A percentile compares a stretch with the other conserved stretches of the same genome.
Evolutionary conservation across 2,888 invertebrate species (phyloP).

Genomic region (Tethea ocularis): DNA sequence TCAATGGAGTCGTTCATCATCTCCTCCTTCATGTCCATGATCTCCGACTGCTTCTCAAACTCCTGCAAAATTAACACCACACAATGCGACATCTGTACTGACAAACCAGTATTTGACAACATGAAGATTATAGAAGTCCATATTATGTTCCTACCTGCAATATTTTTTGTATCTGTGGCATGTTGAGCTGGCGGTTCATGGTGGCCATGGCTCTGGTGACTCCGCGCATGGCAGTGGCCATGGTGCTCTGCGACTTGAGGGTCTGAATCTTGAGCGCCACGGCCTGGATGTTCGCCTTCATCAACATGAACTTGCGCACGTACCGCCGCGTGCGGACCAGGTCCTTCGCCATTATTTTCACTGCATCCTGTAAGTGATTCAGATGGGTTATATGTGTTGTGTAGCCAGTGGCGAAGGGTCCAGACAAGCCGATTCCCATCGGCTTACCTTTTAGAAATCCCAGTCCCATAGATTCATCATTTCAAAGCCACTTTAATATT

Average conservation of each 20-base stretch:
- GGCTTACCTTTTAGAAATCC: too few relatives aligned
- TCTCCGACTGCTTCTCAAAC: slow-evolving; percentile 99
- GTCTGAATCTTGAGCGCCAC: slow-evolving; percentile 99
- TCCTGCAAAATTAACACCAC: slow-evolving; percentile 88
- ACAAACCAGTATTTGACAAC: too few relatives aligned
- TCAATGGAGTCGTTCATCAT: slow-evolving; percentile 99
- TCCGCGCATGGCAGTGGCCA: slow-evolving; percentile 99
- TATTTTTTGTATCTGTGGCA: slow-evolving; percentile 99
- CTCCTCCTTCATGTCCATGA: slow-evolving; percentile 99
- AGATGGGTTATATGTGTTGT: too few relatives aligned
- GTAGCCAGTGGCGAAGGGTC: too few relatives aligned
- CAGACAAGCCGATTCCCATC: too few relatives aligned
- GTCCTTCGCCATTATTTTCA: slow-evolving; percentile 99
- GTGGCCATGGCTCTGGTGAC: slow-evolving; percentile 99
- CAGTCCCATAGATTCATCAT: too few relatives aligned
- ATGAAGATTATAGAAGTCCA: too few relatives aligned
- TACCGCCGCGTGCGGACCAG: slow-evolving; percentile 97
- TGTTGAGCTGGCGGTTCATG: slow-evolving; percentile 98
- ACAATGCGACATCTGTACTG: too few relatives aligned
- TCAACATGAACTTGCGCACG: slow-evolving; percentile 98
- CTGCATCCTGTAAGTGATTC: slow-evolving; percentile 92
- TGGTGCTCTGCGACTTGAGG: slow-evolving; percentile 98
- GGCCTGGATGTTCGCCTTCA: slow-evolving; percentile 99
- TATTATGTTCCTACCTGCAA: too few relatives aligned
- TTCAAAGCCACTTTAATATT: too few relatives aligned